Evolutionary conservation across 2,113 vertebrate genomes (phyloP).

Genomic region (Psilopogon haemacephalus): DNA sequence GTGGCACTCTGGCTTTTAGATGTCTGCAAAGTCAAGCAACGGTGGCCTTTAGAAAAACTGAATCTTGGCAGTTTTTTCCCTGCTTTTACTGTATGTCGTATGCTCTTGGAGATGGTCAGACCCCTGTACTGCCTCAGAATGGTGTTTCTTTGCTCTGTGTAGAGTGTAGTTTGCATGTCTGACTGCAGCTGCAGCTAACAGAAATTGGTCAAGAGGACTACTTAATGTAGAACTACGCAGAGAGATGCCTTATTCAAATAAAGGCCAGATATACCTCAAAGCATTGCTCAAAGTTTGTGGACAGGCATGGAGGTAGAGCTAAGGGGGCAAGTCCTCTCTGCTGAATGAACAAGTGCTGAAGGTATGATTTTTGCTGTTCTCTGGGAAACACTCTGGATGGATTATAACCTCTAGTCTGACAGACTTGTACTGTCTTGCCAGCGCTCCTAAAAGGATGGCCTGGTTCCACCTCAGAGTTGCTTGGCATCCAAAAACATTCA

Average conservation of each 20-base stretch:
- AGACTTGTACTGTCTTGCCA: neutral
- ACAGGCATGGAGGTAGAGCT: neutral
- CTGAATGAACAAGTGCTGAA: neutral
- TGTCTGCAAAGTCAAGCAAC: neutral
- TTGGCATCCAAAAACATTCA: neutral
- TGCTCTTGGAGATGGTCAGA: neutral
- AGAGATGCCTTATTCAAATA: neutral
- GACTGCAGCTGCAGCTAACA: neutral
- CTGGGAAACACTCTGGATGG: neutral
- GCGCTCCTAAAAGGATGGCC: neutral
- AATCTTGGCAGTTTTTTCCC: neutral
- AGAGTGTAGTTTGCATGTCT: neutral
- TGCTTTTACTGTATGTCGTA: neutral
- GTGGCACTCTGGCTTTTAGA: neutral
- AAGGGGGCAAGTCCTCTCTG: neutral
- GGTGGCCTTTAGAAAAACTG: neutral
- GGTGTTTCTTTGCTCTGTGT: no score
- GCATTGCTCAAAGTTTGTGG: neutral
- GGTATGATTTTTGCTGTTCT: neutral
- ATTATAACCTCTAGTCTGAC: neutral
- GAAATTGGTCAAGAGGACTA: neutral
- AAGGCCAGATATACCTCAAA: neutral
- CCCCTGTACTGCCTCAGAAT: neutral
- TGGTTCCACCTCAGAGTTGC: neutral
- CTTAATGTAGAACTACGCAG: slow-evolving; percentile 17